Evolutionary conservation across 2,113 vertebrate genomes (phyloP).

Genomic region (Lycocorax pyrrhopterus): DNA sequence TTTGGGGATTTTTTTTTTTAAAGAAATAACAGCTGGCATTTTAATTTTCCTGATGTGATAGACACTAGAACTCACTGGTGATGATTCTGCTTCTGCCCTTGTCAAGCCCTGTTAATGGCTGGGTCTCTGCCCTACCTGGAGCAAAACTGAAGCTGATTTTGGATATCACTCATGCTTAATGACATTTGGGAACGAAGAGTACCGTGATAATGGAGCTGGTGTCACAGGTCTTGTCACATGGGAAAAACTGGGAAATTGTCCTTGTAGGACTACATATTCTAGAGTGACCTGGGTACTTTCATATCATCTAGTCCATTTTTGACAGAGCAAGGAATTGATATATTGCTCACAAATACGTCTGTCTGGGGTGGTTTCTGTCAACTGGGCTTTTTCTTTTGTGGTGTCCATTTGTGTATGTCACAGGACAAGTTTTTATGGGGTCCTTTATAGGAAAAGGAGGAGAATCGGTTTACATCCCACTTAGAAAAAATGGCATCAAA

Average conservation of each 20-base stretch:
- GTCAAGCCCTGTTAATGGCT: background rate
- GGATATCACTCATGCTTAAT: background rate
- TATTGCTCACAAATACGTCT: background rate
- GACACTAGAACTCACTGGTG: background rate
- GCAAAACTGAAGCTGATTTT: background rate
- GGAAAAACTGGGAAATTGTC: background rate
- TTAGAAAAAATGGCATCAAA: conserved; percentile 10
- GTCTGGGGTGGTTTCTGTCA: background rate
- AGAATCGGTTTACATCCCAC: background rate
- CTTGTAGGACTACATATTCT: background rate
- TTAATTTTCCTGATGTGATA: background rate
- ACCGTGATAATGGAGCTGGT: background rate
- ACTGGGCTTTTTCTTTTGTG: background rate
- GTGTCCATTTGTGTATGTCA: background rate
- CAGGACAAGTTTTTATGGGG: conserved; percentile 29
- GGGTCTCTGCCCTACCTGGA: background rate
- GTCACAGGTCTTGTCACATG: background rate
- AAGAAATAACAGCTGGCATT: background rate
- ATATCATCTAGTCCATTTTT: background rate
- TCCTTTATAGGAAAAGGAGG: conserved; percentile 3
- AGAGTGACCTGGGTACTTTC: background rate
- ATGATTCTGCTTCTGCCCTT: background rate
- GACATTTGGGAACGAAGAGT: background rate
- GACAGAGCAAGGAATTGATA: background rate
- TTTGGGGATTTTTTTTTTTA: background rate